Base-by-base conservation (phyloP, 2,113 vertebrate species). In the Calyptommatus sinebrachiatus region DNA sequence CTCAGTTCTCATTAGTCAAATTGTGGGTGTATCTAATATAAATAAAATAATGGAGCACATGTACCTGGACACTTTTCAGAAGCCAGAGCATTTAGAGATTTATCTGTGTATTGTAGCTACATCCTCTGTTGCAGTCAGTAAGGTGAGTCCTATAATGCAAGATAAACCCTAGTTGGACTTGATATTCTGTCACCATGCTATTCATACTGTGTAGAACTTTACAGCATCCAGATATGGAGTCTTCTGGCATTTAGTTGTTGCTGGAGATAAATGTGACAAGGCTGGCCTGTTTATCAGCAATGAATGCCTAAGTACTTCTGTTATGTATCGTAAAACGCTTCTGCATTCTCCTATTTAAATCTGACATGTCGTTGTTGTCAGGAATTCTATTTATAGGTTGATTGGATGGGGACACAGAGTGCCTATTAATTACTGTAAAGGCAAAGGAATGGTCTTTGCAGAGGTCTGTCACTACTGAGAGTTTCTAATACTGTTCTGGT, bases 331-430 rank as follows among this genome's bases (percentile, higher is more conserved):
- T 79, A 81, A 88, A 81, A 89, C 88, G 77, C 89, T 93, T 88
- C 79, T 86, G 85, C 84, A 84, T 88, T 84, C 87, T 85, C 73
- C 87, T 85, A 84, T 72, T 88, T 87, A 88, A 18, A 84, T 70
- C 79, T 92, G 82, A 86, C 84, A 84, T 80, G 89, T 87, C 84
- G 66, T 77, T 21, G 87, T 86, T 87, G 87, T 80, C 78, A 88
- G 89, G 89, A 85, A 85, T 87, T 81, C 85, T 91, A 91, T 90
- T 92, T 93, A 92, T 91, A 89, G 87, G 72, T 78, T 78, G 80
- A 86, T 77, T 73, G 84, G 85, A 63, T 90, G 35, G 80, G 84
- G 77, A 86, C 85, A 86, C 80, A 29, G 81, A 85, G 80, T 0
- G 16, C 81, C 62, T 86, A 67, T 71, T 11, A 80, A 80, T 89